phyloP scores from a whole-genome alignment of 2,113 vertebrate genomes.

The Gymnogyps californianus region DNA sequence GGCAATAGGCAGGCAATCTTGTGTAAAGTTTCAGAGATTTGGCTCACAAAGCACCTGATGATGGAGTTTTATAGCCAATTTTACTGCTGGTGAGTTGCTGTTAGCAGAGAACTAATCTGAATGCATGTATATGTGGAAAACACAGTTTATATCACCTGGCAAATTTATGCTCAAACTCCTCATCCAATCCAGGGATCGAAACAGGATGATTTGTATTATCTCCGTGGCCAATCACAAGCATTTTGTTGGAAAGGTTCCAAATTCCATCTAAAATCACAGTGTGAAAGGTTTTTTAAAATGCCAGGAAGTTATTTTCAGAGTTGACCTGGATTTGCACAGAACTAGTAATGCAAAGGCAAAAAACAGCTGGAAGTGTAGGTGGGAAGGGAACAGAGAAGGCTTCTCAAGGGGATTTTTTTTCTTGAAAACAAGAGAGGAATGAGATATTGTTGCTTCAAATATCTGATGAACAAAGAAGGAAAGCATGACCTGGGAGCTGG shows the following conservation, averaged over 20 bases:
- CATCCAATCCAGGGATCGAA: not conserved
- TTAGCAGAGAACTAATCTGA: not conserved
- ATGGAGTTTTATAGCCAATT: not conserved
- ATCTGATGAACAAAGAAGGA: not conserved
- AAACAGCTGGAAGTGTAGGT: not conserved
- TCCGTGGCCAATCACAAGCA: not conserved
- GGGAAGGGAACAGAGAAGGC: not conserved
- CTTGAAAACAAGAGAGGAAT: not conserved
- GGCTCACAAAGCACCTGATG: not conserved
- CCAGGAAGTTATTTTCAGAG: not conserved
- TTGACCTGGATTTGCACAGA: slow-evolving; percentile 16
- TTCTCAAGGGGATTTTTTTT: not conserved
- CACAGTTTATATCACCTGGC: not conserved
- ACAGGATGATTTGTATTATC: not conserved
- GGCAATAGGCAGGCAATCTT: not conserved
- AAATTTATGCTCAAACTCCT: not conserved
- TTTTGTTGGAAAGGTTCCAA: not conserved
- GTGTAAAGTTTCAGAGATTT: not conserved
- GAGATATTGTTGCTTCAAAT: not conserved
- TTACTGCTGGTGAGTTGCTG: slow-evolving; percentile 19
- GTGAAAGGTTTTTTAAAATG: not conserved
- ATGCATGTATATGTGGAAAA: not conserved
- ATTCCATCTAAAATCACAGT: not conserved
- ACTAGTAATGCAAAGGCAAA: not conserved
- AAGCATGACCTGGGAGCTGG: not conserved